Base-by-base conservation (phyloP, 1,140 invertebrate genomes). In the Rhyacophila brunnea region DNA sequence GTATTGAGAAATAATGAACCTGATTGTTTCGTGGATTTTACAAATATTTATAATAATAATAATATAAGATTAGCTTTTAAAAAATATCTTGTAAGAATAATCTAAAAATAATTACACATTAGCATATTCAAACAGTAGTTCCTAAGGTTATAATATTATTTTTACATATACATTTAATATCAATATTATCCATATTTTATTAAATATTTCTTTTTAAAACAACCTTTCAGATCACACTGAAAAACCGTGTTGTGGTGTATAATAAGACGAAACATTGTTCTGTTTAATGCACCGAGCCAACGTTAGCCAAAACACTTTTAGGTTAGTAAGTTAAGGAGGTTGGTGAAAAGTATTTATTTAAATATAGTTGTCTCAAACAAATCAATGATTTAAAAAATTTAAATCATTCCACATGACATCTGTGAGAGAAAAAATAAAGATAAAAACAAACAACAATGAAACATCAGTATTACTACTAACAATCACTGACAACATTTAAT, bases 11-110 rank as follows among this genome's bases (percentile, higher is more conserved):
- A 44, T 28, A 28, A 28, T 28, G 23, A 28, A 40, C 11, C 17
- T 18, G 7, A 44, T 46, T 46, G 17, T 46, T 28, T 28, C 3
- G 17, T 14, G 13, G 17, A 46, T 18, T 46, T 46, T 46, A 18
- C 11, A 10, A 46, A 14, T 46, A 46, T 46, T n/a, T 14, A 18
- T 46, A 19, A 18, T 20, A 19, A 18, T 46, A 19, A 18, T 20
- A 10, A 50, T 15, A 50, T 50, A 50, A 20, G 36, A 14, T 11
- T 50, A 50, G 36, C 36, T 34, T 28, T 28, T 28, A 28, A 28
- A 28, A 28, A 28, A 28, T 28, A 28, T 28, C 9, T 28, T 28
- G 23, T 28, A 28, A 28, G 23, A 5, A 40, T 13, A n/a, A 15
- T 40, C 38, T 40, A 40, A 40, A 40, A 40, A 40, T 40, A 40